These are phyloP conservation scores for Lasioglossum leucozonium DNA, from an alignment of 2,888 invertebrate genomes.

Conservation along the genomic window DNA sequence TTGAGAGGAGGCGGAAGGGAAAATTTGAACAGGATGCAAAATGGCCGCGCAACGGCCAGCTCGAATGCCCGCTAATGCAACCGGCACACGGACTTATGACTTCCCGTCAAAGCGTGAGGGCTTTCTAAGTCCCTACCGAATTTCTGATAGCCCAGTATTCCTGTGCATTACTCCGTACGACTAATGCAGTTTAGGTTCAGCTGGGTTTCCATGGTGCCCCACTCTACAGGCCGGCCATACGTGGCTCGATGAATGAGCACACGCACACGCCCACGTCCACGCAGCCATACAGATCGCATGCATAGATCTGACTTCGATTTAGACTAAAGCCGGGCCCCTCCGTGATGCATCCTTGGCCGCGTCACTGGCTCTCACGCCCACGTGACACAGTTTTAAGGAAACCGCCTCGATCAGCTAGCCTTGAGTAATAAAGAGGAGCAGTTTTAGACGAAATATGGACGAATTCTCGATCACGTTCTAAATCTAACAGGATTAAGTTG, in stretches of 20 bases:
- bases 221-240: background rate
- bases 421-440: too few relatives aligned
- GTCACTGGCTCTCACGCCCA: slow-evolving; percentile 70
- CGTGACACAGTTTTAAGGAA: slow-evolving; percentile 24
- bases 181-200: slow-evolving; percentile 65
- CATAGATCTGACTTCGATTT: slow-evolving; percentile 77
- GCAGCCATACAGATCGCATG: slow-evolving; percentile 48
- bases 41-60: background rate
- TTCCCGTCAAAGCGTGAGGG: slow-evolving; percentile 26
- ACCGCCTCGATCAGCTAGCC: background rate
- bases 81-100: slow-evolving; percentile 27
- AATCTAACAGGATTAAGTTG: too few relatives aligned
- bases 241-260: slow-evolving; percentile 6
- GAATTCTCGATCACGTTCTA: too few relatives aligned
- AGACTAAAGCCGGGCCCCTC: slow-evolving; percentile 80
- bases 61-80: slow-evolving; percentile 32
- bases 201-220: slow-evolving; percentile 63
- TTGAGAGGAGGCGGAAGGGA: background rate
- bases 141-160: slow-evolving; percentile 57
- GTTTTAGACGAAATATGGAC: too few relatives aligned
- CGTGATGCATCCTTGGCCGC: slow-evolving; percentile 82
- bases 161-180: slow-evolving; percentile 45
- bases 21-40: background rate
- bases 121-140: slow-evolving; percentile 37
- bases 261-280: slow-evolving; percentile 14